phyloP scores from a whole-genome alignment of 1,140 invertebrate species.

The Tribolium madens region DNA sequence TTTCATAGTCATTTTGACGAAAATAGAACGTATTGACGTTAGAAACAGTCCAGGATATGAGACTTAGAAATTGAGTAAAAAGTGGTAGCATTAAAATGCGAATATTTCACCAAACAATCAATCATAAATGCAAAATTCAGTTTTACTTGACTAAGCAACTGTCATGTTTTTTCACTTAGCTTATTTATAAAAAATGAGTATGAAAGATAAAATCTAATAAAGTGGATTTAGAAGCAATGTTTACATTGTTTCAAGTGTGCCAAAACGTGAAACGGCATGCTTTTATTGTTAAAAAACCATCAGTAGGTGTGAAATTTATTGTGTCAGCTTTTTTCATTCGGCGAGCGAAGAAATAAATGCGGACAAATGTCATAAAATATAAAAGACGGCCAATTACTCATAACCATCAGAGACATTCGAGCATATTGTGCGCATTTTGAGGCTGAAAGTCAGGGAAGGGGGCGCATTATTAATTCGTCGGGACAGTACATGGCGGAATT shows the following conservation, averaged over 20 bases:
- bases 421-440: constrained; percentile 23
- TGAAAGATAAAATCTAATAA: too few species aligned
- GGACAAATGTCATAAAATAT: constrained; percentile 15
- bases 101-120: background rate
- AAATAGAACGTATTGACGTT: too few species aligned
- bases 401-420: constrained; percentile 25
- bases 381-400: constrained; percentile 26
- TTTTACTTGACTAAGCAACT: background rate
- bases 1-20: too few species aligned
- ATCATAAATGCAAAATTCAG: background rate
- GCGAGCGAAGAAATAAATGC: constrained; percentile 26
- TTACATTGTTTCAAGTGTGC: too few species aligned
- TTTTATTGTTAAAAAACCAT: background rate
- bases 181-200: background rate
- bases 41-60: background rate
- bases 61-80: background rate
- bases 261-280: background rate
- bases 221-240: too few species aligned
- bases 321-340: constrained; percentile 6
- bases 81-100: background rate
- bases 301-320: background rate
- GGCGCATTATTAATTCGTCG: constrained; percentile 28
- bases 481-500: constrained; percentile 27
- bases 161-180: background rate
- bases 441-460: constrained; percentile 29